Evolutionary conservation across 2,113 vertebrate species (phyloP), one percentile per base, ranked within the genome.

Genomic region (Neolamprologus fasciatus): DNA sequence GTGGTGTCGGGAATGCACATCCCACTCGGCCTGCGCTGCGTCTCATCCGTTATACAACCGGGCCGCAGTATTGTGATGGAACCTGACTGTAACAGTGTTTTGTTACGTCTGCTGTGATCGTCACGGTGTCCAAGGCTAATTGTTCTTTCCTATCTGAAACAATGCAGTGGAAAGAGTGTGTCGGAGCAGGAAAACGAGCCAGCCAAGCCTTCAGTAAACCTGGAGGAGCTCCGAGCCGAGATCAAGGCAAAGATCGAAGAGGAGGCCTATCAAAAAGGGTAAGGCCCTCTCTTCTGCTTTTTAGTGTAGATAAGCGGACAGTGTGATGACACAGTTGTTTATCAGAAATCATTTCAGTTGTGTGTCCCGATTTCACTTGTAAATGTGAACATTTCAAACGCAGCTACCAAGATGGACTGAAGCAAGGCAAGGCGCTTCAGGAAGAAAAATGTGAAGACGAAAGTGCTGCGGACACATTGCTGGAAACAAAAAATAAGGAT

Each of bases 191-290:
- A 98, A 83, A 95, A 93, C 89, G 97, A 97, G 82, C 93, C 96
- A n/a, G 92, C 93, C 89, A 92, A 97, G 68, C 89, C 95, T 21
- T 91, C 95, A 3, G 95, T 94, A 91, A 96, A 94, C 84, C 57
- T 95, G 45, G 97, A 98, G 89, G 97, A 98, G 88, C 42, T 78
- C 71, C 45, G 88, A 90, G 96, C 97, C 9, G 97, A 98, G 94
- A 93, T 97, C 80, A 98, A 97, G 95, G 96, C 97, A 84, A 98
- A 97, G 96, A 97, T 98, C 61, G 97, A 99, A 93, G 98, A 99
- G 93, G 98, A 98, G 92, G 97, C 97, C 0, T 99, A 97, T 93
- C 98, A 97, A 87, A 99, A 98, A 97, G 98, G 98, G 98, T 99
- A 92, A 96, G 96, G 89, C 21, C 40, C 71, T 63, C 31, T 89